Evolutionary conservation across 2,113 vertebrate genomes (phyloP).

Genomic region (Tenrec ecaudatus): DNA sequence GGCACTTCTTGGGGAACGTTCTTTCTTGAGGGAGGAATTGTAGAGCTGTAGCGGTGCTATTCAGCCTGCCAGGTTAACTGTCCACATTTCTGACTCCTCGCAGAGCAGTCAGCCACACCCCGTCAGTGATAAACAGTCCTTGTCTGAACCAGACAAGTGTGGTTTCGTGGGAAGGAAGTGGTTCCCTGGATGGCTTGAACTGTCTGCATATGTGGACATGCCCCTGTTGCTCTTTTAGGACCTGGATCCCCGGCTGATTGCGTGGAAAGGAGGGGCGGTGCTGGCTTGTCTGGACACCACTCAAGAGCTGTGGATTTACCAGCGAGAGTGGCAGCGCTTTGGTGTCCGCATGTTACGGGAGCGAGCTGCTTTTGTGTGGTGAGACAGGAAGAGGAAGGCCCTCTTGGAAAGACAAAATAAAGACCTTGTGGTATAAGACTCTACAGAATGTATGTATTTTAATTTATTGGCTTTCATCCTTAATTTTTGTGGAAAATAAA

Average conservation of each 20-base stretch:
- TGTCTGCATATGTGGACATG: not conserved
- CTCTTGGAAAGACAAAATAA: not conserved
- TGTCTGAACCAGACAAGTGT: not conserved
- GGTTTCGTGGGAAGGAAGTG: not conserved
- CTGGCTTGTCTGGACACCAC: conserved; percentile 97
- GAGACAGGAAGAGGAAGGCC: conserved; percentile 39
- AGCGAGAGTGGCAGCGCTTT: conserved; percentile 97
- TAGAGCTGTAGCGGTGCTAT: not conserved
- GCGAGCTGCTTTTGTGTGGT: conserved; percentile 97
- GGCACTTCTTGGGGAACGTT: not conserved
- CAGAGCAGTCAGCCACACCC: not conserved
- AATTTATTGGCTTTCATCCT: conserved; percentile 65
- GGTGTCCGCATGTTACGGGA: conserved; percentile 96
- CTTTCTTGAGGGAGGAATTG: not conserved
- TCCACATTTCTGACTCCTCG: not conserved
- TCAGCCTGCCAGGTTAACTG: not conserved
- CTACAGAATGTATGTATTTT: conserved; percentile 28
- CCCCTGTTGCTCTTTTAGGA: conserved; percentile 86
- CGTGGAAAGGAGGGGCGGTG: conserved; percentile 97
- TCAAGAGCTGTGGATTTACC: conserved; percentile 98
- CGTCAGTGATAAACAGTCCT: conserved; percentile 14
- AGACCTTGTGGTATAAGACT: conserved; percentile 8
- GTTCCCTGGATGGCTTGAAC: not conserved
- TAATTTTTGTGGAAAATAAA: conserved; percentile 46
- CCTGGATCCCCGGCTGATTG: conserved; percentile 95